Percentiles rank a stretch among this genome's conserved stretches.
Conservation (phyloP, 2,888 invertebrate species). For the Drosophila hamatofila region DNA sequence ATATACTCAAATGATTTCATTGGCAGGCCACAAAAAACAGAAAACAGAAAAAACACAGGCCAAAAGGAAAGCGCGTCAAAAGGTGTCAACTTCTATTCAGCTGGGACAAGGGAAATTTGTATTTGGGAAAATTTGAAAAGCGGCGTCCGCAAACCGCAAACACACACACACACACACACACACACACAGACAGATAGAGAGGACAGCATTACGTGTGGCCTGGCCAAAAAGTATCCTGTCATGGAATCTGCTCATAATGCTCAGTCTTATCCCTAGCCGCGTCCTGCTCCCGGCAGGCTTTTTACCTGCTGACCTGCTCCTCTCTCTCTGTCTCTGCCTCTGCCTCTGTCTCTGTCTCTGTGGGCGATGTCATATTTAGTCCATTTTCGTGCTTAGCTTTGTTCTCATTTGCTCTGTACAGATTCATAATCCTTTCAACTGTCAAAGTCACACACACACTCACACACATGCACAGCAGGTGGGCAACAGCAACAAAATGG, state of each 20-base stretch:
- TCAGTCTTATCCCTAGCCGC: neutral
- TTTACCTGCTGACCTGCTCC: neutral
- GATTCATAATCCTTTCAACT: slow-evolving; percentile 63
- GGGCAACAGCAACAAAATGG: slow-evolving; percentile 13
- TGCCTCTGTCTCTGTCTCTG: too few species aligned
- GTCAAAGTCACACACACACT: slow-evolving; percentile 35
- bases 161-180: slow-evolving; percentile 5
- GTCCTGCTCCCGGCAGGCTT: neutral
- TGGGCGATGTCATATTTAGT: slow-evolving; percentile 23
- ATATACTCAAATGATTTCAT: slow-evolving; percentile 79
- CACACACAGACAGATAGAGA: too few species aligned
- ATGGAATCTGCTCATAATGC: slow-evolving; percentile 17
- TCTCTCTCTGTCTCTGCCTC: too few species aligned
- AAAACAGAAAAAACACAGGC: neutral
- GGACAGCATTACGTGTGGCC: neutral
- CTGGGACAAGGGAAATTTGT: slow-evolving; percentile 1
- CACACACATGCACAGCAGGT: slow-evolving; percentile 22
- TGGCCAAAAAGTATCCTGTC: slow-evolving; percentile 52
- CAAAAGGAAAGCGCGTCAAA: slow-evolving; percentile 11
- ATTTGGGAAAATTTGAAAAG: slow-evolving; percentile 11
- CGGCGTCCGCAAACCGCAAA: slow-evolving; percentile 51
- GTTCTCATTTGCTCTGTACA: slow-evolving; percentile 35
- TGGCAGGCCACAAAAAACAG: slow-evolving; percentile 34
- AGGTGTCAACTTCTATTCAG: slow-evolving; percentile 41
- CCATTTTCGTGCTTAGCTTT: slow-evolving; percentile 38